Evolutionary conservation across 2,888 invertebrate species (phyloP).

Genomic region (Oscheius sp.): DNA sequence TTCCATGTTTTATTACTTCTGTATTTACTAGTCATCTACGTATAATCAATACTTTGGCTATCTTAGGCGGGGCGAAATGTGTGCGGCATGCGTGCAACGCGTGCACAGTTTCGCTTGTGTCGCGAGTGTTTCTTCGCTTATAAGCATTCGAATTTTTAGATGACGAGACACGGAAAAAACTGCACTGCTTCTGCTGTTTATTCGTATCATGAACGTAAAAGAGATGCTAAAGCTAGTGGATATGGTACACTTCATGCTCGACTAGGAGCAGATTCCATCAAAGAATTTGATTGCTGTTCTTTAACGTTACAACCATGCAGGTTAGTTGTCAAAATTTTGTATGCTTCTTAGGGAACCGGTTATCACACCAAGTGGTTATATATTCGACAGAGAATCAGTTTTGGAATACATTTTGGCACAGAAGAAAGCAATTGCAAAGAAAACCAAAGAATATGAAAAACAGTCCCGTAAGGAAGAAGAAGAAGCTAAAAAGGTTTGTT

Average conservation of each 20-base stretch:
- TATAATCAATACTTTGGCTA: not conserved
- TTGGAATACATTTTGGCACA: slow-evolving; percentile 91
- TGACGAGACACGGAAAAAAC: slow-evolving; percentile 90
- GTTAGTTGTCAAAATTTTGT: slow-evolving; percentile 72
- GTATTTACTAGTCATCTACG: not conserved
- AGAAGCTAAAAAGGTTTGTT: slow-evolving; percentile 37
- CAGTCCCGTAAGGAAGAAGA: slow-evolving; percentile 55
- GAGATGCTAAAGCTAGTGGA: slow-evolving; percentile 88
- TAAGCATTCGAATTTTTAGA: slow-evolving; percentile 46
- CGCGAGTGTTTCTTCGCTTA: not conserved
- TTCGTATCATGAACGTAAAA: slow-evolving; percentile 95
- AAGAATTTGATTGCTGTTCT: slow-evolving; percentile 96
- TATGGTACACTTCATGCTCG: slow-evolving; percentile 80
- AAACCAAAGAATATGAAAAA: slow-evolving; percentile 86
- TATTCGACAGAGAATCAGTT: slow-evolving; percentile 96
- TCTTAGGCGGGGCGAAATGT: too few relatives aligned
- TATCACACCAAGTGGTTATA: slow-evolving; percentile 80
- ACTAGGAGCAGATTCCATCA: slow-evolving; percentile 91
- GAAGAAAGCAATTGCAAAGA: slow-evolving; percentile 87
- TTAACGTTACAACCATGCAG: slow-evolving; percentile 94
- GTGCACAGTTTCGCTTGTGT: too few relatives aligned
- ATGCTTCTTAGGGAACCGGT: slow-evolving; percentile 44
- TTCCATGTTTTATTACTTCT: not conserved
- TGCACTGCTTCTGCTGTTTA: slow-evolving; percentile 98
- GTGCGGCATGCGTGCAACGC: too few relatives aligned